Evolutionary conservation across 2,888 invertebrate genomes (phyloP), one percentile per base, ranked within the genome.

Genomic region (Melipona bicolor): DNA sequence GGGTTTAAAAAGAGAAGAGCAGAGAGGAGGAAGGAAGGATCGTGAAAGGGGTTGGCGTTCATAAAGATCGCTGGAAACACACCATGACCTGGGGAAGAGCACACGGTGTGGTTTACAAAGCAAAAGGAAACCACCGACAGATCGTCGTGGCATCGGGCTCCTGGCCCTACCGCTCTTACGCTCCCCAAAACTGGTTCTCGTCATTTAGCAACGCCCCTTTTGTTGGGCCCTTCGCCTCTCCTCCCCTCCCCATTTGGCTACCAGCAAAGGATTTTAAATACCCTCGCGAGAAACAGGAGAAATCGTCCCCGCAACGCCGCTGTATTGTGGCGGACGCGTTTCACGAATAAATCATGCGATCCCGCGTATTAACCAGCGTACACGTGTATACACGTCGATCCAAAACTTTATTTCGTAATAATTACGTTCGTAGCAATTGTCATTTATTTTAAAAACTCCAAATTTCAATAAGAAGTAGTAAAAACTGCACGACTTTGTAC

Each of bases 141-240:
- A 89, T 88, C 87, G 86, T 88, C 87, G 86, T 88, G 80, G 72
- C 80, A 79, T 87, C 87, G 77, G 81, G 86, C 85, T 90, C 81
- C 83, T 52, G 84, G 85, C 88, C 87, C 90, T 91, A 90, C 92
- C 90, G 81, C 91, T 92, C 90, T 92, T 92, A 91, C 92, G 92
- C 92, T 91, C 89, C 88, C 91, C 86, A 92, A 92, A 93, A 93
- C 93, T 92, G 93, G 93, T 93, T 93, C 43, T 91, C 90, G 89
- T 92, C 92, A 89, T 91, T 90, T 91, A 90, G 87, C 77, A 85
- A 89, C 90, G 89, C 89, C 88, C 81, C 82, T 84, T 86, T 83
- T 74, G 83, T 24, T 27, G 79, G 82, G 79, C 74, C 83, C 87
- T 74, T 79, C 68, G 52, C 82, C 62, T 79, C 77, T 76, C 76